phyloP scores from a whole-genome alignment of 2,113 vertebrate species.

The Coryphaenoides rupestris region DNA sequence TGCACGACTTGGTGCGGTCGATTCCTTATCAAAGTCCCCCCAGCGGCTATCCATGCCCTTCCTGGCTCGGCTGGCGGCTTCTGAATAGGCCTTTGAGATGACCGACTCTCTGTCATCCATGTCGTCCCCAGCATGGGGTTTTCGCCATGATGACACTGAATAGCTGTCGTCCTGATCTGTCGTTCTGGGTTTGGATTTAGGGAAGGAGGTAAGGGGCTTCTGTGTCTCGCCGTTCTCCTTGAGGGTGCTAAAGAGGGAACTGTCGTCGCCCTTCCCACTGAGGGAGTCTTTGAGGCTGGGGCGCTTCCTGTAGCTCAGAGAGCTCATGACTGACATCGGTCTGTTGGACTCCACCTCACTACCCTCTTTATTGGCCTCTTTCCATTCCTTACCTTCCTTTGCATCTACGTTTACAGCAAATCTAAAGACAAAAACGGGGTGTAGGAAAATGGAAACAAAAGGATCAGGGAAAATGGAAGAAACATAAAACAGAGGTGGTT shows the following conservation, averaged over 20 bases:
- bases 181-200: conserved; percentile 57
- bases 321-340: conserved; percentile 83
- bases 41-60: conserved; percentile 82
- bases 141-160: conserved; percentile 64
- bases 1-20: conserved; percentile 71
- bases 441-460: neutral
- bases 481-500: conserved; percentile 4
- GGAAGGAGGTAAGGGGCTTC: conserved; percentile 68
- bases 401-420: conserved; percentile 61
- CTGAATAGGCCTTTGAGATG: conserved; percentile 78
- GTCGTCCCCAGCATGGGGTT: conserved; percentile 55
- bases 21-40: conserved; percentile 80
- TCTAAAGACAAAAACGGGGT: conserved; percentile 59
- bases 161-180: conserved; percentile 54
- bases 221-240: conserved; percentile 77
- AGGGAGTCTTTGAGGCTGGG: conserved; percentile 81
- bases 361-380: conserved; percentile 75
- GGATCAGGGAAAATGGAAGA: conserved; percentile 1
- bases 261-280: conserved; percentile 76
- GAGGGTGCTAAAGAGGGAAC: conserved; percentile 79
- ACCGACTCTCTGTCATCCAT: conserved; percentile 66
- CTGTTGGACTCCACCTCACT: conserved; percentile 78
- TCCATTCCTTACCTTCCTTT: conserved; percentile 72
- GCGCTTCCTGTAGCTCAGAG: conserved; percentile 91
- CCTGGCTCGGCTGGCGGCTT: conserved; percentile 68